Percentiles rank a stretch among this genome's conserved stretches.
Evolutionary conservation across 2,113 vertebrate species (phyloP).

Genomic region (Nothobranchius furzeri): DNA sequence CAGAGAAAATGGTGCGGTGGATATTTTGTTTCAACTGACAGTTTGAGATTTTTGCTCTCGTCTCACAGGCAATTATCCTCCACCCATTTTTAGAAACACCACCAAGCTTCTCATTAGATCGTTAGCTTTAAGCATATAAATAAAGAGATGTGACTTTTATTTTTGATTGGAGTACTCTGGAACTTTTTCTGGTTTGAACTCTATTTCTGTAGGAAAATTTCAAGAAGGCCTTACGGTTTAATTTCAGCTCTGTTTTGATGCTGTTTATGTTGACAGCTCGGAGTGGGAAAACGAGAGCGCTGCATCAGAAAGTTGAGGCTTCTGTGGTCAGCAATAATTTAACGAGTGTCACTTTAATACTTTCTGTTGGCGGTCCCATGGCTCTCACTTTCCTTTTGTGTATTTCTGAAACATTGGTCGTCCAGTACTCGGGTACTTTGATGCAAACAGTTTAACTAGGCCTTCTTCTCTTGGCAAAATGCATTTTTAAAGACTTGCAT

Average conservation of each 20-base stretch:
- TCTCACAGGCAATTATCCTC: constrained; percentile 47
- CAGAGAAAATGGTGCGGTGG: constrained; percentile 18
- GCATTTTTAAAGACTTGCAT: constrained; percentile 11
- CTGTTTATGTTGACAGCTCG: constrained; percentile 18
- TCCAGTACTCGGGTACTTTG: constrained; percentile 17
- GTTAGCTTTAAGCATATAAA: constrained; percentile 22
- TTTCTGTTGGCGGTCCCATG: constrained; percentile 21
- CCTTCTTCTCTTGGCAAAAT: constrained; percentile 13
- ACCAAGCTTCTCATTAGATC: constrained; percentile 27
- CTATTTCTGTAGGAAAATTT: not conserved
- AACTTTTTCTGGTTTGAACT: not conserved
- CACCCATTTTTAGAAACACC: constrained; percentile 22
- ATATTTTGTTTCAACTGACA: constrained; percentile 26
- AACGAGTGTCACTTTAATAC: constrained; percentile 34
- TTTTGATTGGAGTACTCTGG: not conserved
- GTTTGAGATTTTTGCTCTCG: constrained; percentile 31
- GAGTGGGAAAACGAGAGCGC: constrained; percentile 3
- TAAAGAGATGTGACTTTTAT: constrained; percentile 8
- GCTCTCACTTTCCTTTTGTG: constrained; percentile 23
- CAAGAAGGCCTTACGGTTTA: constrained; percentile 7
- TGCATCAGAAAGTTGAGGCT: constrained; percentile 17
- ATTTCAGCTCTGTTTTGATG: constrained; percentile 23
- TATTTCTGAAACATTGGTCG: constrained; percentile 22
- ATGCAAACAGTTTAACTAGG: constrained; percentile 39
- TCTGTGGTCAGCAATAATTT: constrained; percentile 33